A percentile compares a stretch with the other conserved stretches of the same genome.
These are phyloP conservation scores for Mixornis gularis DNA, from an alignment of 2,113 vertebrate genomes.

Conservation along the genomic window DNA sequence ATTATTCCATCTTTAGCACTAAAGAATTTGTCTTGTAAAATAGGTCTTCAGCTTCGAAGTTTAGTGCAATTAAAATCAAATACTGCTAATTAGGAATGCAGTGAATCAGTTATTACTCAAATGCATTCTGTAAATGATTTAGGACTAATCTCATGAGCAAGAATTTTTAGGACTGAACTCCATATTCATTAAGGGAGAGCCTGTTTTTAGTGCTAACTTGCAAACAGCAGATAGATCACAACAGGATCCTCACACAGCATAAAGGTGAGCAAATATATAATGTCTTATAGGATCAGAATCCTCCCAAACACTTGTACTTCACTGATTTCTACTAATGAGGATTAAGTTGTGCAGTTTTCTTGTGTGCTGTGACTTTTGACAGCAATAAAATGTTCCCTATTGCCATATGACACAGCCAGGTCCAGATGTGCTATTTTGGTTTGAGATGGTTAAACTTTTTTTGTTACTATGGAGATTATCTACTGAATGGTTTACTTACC, in stretches of 20 bases:
- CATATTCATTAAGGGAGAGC: neutral
- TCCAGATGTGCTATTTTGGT: slow-evolving; percentile 71
- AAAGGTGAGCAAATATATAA: slow-evolving; percentile 13
- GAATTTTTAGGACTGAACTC: neutral
- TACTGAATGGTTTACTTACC: slow-evolving; percentile 77
- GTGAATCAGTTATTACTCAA: neutral
- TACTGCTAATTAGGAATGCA: neutral
- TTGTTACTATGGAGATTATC: slow-evolving; percentile 92
- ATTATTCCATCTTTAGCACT: neutral
- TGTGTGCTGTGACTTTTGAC: slow-evolving; percentile 26
- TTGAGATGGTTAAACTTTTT: slow-evolving; percentile 81
- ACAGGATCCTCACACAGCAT: neutral
- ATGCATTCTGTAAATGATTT: neutral
- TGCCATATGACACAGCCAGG: slow-evolving; percentile 60
- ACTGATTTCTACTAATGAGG: neutral
- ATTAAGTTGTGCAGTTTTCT: neutral
- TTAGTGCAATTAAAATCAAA: neutral
- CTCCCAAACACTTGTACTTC: neutral
- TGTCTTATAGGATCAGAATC: neutral
- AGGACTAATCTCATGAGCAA: neutral
- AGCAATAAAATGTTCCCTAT: slow-evolving; percentile 51
- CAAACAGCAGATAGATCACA: neutral
- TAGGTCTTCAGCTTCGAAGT: neutral
- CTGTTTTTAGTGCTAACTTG: neutral
- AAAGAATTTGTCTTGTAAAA: neutral